Conservation (phyloP, 2,888 invertebrate species). For the Drosophila testacea region DNA sequence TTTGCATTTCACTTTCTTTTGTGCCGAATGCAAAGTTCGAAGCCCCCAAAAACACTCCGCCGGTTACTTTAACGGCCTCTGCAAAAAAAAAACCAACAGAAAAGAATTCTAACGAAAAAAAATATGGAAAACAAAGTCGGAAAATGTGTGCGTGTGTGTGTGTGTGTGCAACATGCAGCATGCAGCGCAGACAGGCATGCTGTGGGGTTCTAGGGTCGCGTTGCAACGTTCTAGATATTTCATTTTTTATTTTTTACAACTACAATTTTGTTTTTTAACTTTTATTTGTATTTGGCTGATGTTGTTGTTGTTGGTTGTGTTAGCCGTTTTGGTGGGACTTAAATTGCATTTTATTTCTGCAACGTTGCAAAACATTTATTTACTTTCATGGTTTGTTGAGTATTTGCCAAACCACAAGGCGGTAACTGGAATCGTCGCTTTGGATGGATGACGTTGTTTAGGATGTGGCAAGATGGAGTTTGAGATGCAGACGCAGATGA, state of each 20-base stretch:
- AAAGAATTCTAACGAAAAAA: constrained; percentile 25
- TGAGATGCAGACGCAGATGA: constrained; percentile 25
- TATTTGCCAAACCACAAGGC: constrained; percentile 79
- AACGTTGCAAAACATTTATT: constrained; percentile 81
- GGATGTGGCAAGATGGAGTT: constrained; percentile 28
- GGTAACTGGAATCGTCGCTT: constrained; percentile 35
- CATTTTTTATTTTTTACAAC: constrained; percentile 17
- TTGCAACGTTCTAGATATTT: constrained; percentile 58
- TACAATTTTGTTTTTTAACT: constrained; percentile 41
- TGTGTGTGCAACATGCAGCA: constrained; percentile 23
- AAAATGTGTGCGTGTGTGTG: constrained; percentile 24
- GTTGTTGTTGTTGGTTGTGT: constrained; percentile 41
- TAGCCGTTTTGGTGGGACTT: constrained; percentile 74
- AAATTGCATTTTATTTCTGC: constrained; percentile 81
- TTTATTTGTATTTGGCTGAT: constrained; percentile 19
- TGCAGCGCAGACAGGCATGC: constrained; percentile 48
- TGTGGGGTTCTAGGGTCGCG: constrained; percentile 25
- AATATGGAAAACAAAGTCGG: constrained; percentile 39
- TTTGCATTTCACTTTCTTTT: constrained; percentile 75
- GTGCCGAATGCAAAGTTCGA: constrained; percentile 70
- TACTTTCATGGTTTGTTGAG: constrained; percentile 82
- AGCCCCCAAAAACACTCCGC: constrained; percentile 56
- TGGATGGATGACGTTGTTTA: constrained; percentile 54
- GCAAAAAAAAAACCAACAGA: constrained; percentile 12
- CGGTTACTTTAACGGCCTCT: constrained; percentile 62